A percentile compares a stretch with the other conserved stretches of the same genome.
Conservation (phyloP, 2,797 vertebrate species). For the Alca torda region DNA sequence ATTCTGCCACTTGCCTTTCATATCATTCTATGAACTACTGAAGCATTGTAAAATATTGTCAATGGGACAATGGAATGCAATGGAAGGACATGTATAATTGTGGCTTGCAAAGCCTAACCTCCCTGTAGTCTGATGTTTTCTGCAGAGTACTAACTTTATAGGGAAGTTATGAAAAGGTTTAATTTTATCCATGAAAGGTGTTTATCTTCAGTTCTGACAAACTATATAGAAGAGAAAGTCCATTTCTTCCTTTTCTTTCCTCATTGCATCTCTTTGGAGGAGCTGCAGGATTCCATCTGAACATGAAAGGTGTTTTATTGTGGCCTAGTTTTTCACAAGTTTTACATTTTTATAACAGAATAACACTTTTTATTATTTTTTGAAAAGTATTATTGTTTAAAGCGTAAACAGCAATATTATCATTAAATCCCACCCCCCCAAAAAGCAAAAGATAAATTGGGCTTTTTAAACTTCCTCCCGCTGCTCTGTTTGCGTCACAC, state of each 20-base stretch:
- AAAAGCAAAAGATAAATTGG: background rate
- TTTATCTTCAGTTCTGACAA: background rate
- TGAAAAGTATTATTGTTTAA: background rate
- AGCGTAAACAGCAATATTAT: background rate
- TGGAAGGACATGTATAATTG: background rate
- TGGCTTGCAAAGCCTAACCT: background rate
- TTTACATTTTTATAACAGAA: background rate
- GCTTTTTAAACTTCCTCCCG: background rate
- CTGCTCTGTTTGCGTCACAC: background rate
- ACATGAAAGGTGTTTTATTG: background rate
- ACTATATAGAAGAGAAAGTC: background rate
- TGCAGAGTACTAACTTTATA: background rate
- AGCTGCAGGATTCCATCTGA: background rate
- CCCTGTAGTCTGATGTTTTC: background rate
- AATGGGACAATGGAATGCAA: background rate
- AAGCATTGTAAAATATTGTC: background rate
- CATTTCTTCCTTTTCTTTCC: constrained; percentile 8
- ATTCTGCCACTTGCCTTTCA: background rate
- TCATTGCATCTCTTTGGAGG: background rate
- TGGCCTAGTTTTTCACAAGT: background rate
- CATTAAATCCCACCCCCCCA: background rate
- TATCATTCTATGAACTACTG: background rate
- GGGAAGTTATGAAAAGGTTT: background rate
- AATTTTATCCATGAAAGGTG: background rate
- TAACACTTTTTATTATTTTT: background rate